Base-by-base conservation (phyloP, 2,888 invertebrate genomes). In the Trichopria drosophilae region DNA sequence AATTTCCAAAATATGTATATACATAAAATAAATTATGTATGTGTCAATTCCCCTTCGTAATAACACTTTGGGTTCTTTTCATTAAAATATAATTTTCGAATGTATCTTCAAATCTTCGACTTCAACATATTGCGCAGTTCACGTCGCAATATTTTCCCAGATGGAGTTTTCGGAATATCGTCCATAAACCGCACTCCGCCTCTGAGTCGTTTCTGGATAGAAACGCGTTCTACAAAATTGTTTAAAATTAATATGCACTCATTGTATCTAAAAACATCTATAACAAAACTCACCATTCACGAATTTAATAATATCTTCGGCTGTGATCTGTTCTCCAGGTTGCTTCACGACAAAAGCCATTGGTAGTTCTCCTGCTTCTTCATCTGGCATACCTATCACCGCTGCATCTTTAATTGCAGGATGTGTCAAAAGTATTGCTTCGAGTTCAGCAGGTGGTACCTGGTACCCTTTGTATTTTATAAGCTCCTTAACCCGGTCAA, bases 381-480 rank as follows among this genome's bases (percentile, higher is more conserved):
- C 85, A 71, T 90, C 82, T 0, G 88, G 85, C 40, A 82, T 70
- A 12, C 91, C 93, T 66, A 91, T 82, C 19, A 93, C 93, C 22
- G 88, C 92, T n/a, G 82, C 86, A 67, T 93, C 92, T 44, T 82
- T 80, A 41, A 93, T 82, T 46, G 81, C 81, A 0, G 81, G 78
- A 77, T 88, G 84, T 24, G 82, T 83, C 41, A 90, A 76, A 24
- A 93, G 72, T 36, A 93, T 65, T n/a, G 85, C 85, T 74, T 94
- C 93, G 26, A 94, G 75, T 77, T 93, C 93, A 1, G 93, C 91
- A 2, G 93, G 93, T 0, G 93, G 87, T 24, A 89, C 88, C 81
- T 89, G 86, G 65, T 84, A 88, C 29, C 87, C 92, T 72, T 93
- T 93, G 68, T 90, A 92, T 73, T 94, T 94, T 65, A 94, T 93